Base-by-base conservation (phyloP, 2,113 vertebrate species). In the Mustela lutreola region DNA sequence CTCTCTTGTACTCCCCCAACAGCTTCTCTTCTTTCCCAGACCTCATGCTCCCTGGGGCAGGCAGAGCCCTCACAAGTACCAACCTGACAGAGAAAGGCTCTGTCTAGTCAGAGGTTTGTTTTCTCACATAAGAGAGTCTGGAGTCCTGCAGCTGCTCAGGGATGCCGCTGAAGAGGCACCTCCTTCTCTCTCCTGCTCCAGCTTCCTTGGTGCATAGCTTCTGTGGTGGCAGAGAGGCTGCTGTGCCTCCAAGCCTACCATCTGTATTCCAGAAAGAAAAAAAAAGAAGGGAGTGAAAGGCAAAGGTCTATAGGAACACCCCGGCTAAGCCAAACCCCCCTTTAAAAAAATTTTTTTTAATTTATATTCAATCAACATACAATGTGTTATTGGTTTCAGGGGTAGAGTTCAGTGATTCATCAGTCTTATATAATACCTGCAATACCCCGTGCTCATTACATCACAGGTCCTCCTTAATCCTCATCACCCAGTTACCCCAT, bases 1-100 rank as follows among this genome's bases (percentile, higher is more conserved):
- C 7, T 14, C 48, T 4, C 48, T 1, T 2, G 15, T 24, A 22
- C 21, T 33, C 18, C 12, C 16, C 16, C 53, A 16, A 2, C 3
- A n/a, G 7, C 45, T 45, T 79, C 71, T 63, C 85, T 33, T 70
- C 39, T 60, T 62, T 71, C 81, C 31, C 18, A 48, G 78, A 53
- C 83, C 11, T 50, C n/a, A 7, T 0, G 16, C 50, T 80, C 28
- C 53, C 42, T 2, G 15, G 28, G n/a, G 22, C 63, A 33, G n/a
- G 22, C 63, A 62, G 78, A 75, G 63, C 73, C 21, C 53, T 11
- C 7, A 14, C 28, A 45, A 87, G 6, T 48, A 11, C 26, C 3
- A 5, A 33, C 18, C 53, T 65, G 42, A 53, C 4, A 1, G 62
- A 85, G 22, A 2, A 58, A 89, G 42, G 58, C 48, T 31, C n/a